phyloP scores from a whole-genome alignment of 2,797 vertebrate species.

The Onychomys torridus region DNA sequence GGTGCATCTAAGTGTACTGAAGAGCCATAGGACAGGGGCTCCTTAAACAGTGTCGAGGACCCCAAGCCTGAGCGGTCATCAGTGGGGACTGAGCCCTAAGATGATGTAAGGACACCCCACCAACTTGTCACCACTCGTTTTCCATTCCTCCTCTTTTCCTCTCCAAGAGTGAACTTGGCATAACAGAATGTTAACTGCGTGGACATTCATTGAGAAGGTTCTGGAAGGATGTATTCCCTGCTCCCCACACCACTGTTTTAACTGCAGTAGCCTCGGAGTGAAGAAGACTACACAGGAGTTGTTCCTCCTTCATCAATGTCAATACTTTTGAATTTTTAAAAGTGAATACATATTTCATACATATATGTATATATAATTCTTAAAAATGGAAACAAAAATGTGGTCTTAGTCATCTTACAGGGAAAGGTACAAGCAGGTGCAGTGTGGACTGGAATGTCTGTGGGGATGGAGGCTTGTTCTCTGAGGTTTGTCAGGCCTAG shows the following conservation, averaged over 20 bases:
- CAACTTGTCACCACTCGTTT: neutral
- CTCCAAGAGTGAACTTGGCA: neutral
- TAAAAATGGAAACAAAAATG: slow-evolving; percentile 39
- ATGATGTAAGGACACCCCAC: neutral
- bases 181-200: neutral
- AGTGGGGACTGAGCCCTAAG: neutral
- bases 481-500: neutral
- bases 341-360: neutral
- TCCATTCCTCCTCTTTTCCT: neutral
- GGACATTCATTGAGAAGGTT: neutral
- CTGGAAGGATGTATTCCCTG: neutral
- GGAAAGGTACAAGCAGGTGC: neutral
- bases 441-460: fast-evolving
- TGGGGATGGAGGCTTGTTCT: neutral
- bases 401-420: neutral
- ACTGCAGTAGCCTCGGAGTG: neutral
- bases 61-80: neutral
- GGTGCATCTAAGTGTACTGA: neutral
- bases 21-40: neutral
- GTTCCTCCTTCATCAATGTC: neutral
- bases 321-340: slow-evolving; percentile 4
- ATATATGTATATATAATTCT: neutral
- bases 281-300: neutral
- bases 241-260: neutral
- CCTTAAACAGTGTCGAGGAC: neutral